Base-by-base conservation (phyloP, 2,797 vertebrate species). In the Bucorvus abyssinicus region DNA sequence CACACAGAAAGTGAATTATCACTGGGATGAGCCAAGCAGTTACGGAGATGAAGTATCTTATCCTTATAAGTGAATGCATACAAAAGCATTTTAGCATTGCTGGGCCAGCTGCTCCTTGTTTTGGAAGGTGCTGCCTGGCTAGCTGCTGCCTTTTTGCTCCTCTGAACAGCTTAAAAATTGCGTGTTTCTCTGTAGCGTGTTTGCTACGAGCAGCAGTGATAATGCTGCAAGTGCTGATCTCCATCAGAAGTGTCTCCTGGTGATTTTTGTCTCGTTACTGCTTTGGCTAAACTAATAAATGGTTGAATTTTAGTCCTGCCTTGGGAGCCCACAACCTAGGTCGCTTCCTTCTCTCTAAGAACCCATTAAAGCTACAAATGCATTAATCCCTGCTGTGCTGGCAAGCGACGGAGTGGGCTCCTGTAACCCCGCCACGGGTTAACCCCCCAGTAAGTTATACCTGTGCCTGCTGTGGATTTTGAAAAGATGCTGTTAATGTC, bases 21-120 rank as follows among this genome's bases (percentile, higher is more conserved):
- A 16, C 85, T 88, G 77, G 59, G 87, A 88, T 84, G 95, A 95
- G 92, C 89, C 95, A 96, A 91, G 76, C 55, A 86, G 89, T 75
- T 71, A 89, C 2, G 0, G 87, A 93, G 92, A 92, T 93, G 79
- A 91, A 95, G 89, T 94, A 26, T 94, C 87, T 93, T 95, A 79
- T 40, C 88, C 96, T 93, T 95, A 70, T 82, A 97, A 97, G 94
- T 91, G 91, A 94, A 96, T 94, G 9, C 67, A 47, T 64, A 64
- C 52, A 90, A 81, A 88, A 91, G 60, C 70, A 57, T 79, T 94
- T 69, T 45, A 79, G 52, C 36, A 1, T 52, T 88, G 44, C 85
- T 86, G 74, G 40, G 56, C 59, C 87, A 95, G 83, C 83, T 91
- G 80, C 83, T 96, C 13, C 74, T 87, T 4, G 0, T 90, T 92